Conservation (phyloP, 2,797 vertebrate species). For the Amblyraja radiata region DNA sequence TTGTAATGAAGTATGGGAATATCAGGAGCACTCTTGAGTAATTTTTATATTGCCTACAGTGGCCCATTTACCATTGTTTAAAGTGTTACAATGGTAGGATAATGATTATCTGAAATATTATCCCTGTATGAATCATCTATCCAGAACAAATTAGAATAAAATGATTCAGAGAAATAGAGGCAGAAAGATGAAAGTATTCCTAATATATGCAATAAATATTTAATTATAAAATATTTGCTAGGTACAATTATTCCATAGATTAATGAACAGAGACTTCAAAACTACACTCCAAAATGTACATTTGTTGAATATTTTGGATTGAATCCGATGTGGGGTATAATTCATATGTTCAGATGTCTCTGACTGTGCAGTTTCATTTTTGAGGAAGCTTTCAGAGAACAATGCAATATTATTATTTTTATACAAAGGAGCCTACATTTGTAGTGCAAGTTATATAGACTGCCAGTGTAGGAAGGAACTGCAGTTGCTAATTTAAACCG, state of each 20-base stretch:
- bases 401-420: too few species aligned
- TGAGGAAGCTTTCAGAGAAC: too few species aligned
- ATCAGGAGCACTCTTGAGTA: not conserved
- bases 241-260: not conserved
- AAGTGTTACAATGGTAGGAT: not conserved
- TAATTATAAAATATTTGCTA: not conserved
- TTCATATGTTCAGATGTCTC: too few species aligned
- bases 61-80: not conserved
- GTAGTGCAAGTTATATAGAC: too few species aligned
- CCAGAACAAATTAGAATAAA: not conserved
- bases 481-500: too few species aligned
- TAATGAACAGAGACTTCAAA: not conserved
- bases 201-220: not conserved
- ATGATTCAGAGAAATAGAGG: not conserved
- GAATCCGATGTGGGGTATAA: too few species aligned
- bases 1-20: not conserved
- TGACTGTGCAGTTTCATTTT: too few species aligned
- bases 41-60: not conserved
- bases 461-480: too few species aligned
- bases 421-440: too few species aligned
- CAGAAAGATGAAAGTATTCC: not conserved
- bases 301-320: too few species aligned
- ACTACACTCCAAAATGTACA: too few species aligned
- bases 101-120: not conserved
- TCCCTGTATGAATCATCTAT: not conserved